Conservation (phyloP, 2,888 invertebrate genomes). For the Catocala fraxini region DNA sequence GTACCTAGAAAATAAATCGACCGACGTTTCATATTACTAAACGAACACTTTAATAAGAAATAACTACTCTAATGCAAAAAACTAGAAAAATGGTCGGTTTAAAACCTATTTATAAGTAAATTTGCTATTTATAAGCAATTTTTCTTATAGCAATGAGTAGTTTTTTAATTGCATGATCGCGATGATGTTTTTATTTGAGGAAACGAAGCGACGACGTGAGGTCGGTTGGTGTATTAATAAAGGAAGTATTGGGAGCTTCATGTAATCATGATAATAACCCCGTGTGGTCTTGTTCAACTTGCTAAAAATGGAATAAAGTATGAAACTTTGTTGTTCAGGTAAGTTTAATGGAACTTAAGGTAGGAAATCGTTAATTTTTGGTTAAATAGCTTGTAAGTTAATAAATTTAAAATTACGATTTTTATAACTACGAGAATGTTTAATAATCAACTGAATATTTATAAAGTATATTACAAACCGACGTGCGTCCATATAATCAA, state of each 20-base stretch:
- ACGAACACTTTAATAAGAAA: neutral
- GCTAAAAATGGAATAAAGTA: conserved; percentile 33
- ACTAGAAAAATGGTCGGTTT: neutral
- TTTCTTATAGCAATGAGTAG: conserved; percentile 16
- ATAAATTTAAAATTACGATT: too few relatives aligned
- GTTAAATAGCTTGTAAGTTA: too few relatives aligned
- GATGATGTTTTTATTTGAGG: conserved; percentile 51
- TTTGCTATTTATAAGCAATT: conserved; percentile 8
- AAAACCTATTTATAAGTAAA: conserved; percentile 10
- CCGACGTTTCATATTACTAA: too few relatives aligned
- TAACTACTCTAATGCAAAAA: neutral
- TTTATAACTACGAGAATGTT: too few relatives aligned
- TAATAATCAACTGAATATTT: too few relatives aligned
- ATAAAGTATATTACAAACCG: too few relatives aligned
- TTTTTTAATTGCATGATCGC: conserved; percentile 41
- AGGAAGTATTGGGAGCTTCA: conserved; percentile 59
- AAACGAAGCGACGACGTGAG: conserved; percentile 58
- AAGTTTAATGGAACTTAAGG: conserved; percentile 17
- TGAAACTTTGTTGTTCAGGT: conserved; percentile 22
- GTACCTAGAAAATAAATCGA: too few relatives aligned
- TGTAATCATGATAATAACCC: conserved; percentile 55
- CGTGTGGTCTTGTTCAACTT: conserved; percentile 33
- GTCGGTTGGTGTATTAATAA: conserved; percentile 55
- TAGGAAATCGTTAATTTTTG: conserved; percentile 1
- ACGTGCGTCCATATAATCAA: too few relatives aligned